Percentiles rank a stretch among this genome's conserved stretches.
These are phyloP conservation scores for Philotrypesis tridentata DNA, from an alignment of 1,140 invertebrate species.

Conservation along the genomic window DNA sequence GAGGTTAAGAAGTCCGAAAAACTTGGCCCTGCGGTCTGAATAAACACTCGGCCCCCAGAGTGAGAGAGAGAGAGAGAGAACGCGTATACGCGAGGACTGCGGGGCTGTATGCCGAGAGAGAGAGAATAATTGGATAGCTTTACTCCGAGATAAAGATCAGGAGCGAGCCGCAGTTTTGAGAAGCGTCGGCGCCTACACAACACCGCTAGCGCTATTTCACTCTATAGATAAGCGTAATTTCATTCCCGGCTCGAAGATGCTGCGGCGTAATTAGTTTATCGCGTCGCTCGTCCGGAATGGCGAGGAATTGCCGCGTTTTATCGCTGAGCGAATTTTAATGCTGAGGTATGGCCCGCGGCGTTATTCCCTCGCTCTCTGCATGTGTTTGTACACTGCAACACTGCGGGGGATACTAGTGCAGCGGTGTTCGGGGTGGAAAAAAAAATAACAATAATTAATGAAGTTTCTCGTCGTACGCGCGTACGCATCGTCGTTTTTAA, in stretches of 20 bases:
- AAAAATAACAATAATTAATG: neutral
- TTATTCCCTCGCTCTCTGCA: too few relatives aligned
- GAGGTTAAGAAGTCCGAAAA: constrained; percentile 21
- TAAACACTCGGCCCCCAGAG: neutral
- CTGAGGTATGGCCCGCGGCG: neutral
- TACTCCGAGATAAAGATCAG: constrained; percentile 20
- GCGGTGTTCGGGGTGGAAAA: too few relatives aligned
- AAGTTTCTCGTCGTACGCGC: neutral
- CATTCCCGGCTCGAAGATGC: neutral
- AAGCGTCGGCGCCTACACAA: too few relatives aligned
- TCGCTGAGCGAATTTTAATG: neutral
- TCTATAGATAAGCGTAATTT: constrained; percentile 16
- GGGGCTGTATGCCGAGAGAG: neutral
- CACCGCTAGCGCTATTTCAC: too few relatives aligned
- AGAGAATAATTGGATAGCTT: constrained; percentile 29
- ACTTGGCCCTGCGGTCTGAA: neutral
- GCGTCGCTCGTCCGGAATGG: neutral
- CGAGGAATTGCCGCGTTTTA: neutral
- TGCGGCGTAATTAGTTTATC: neutral
- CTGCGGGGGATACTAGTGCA: too few relatives aligned
- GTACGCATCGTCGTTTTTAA: neutral
- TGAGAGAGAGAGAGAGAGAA: too few relatives aligned
- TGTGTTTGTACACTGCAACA: too few relatives aligned
- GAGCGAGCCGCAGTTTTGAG: neutral
- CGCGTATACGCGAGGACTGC: neutral